Evolutionary conservation across 2,797 vertebrate species (phyloP).

Genomic region (Sebastes umbrosus): DNA sequence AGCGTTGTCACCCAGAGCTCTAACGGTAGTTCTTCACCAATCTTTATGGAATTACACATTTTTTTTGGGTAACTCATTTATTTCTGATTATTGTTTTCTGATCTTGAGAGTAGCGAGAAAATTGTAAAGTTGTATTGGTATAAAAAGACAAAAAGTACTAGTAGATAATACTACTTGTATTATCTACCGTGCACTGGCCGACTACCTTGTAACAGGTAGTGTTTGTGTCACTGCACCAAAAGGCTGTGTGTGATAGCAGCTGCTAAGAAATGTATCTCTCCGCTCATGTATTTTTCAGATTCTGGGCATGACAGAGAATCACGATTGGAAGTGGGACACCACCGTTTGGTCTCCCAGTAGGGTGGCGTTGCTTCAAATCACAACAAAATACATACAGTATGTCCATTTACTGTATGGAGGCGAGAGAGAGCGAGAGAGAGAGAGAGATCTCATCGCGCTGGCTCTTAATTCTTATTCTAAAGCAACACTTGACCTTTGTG

Average conservation of each 20-base stretch:
- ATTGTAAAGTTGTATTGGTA: constrained; percentile 53
- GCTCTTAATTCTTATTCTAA: constrained; percentile 39
- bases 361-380: constrained; percentile 43
- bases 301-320: constrained; percentile 59
- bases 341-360: constrained; percentile 37
- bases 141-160: constrained; percentile 60
- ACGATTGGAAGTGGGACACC: constrained; percentile 56
- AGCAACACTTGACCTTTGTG: constrained; percentile 81
- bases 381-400: constrained; percentile 51
- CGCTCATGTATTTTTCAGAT: constrained; percentile 64
- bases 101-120: constrained; percentile 41
- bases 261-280: constrained; percentile 45
- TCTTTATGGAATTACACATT: constrained; percentile 18
- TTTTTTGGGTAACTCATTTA: constrained; percentile 5
- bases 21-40: background rate
- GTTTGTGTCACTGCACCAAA: constrained; percentile 60
- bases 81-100: constrained; percentile 28
- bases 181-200: constrained; percentile 23
- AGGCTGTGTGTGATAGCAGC: constrained; percentile 61
- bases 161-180: constrained; percentile 9
- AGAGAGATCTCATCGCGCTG: constrained; percentile 16
- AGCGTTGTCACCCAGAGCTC: constrained; percentile 71
- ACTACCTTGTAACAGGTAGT: constrained; percentile 73
- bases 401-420: constrained; percentile 37
- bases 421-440: background rate